phyloP scores from a whole-genome alignment of 1,140 invertebrate genomes.

The Metopolophium dirhodum region DNA sequence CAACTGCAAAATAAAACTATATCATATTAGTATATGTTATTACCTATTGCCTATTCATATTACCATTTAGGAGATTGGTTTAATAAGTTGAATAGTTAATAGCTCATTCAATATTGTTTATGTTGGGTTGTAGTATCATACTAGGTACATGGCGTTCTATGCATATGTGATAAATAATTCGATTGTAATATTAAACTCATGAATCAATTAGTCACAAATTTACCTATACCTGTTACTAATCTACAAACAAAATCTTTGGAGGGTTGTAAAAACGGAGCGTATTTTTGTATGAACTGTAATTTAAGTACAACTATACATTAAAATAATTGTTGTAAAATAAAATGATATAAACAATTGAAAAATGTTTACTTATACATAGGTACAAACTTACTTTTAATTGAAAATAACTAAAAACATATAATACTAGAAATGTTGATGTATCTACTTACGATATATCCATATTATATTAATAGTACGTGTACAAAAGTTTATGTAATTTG shows the following conservation, averaged over 20 bases:
- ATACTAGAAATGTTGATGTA: neutral
- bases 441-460: neutral
- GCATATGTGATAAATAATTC: neutral
- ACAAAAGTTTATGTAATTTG: neutral
- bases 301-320: neutral
- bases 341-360: neutral
- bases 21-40: too few species aligned
- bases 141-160: neutral
- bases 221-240: neutral
- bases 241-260: neutral
- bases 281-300: neutral
- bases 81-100: too few species aligned
- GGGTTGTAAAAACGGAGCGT: too few species aligned
- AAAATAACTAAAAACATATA: neutral
- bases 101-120: too few species aligned
- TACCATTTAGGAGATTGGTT: too few species aligned
- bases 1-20: too few species aligned
- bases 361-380: neutral
- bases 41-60: too few species aligned
- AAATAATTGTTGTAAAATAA: neutral
- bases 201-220: neutral
- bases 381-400: neutral
- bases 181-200: neutral
- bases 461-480: neutral
- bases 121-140: neutral